Conservation (phyloP, 2,888 invertebrate genomes). For the Hyles lineata region DNA sequence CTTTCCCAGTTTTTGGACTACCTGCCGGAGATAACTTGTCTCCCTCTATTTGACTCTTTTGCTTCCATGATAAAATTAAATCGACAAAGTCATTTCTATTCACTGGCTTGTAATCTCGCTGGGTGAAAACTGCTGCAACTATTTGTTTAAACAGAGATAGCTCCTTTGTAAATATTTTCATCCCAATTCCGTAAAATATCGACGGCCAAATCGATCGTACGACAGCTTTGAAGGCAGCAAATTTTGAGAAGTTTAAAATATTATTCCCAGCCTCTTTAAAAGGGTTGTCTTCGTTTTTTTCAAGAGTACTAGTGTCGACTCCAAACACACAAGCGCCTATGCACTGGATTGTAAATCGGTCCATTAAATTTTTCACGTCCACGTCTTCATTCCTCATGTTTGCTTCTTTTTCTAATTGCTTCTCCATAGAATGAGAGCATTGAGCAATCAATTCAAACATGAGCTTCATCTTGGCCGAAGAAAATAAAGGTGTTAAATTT, state of each 20-base stretch:
- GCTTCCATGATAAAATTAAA: constrained; percentile 35
- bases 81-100: constrained; percentile 42
- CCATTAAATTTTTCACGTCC: constrained; percentile 30
- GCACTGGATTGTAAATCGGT: constrained; percentile 35
- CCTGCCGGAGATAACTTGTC: constrained; percentile 34
- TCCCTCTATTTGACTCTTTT: constrained; percentile 38
- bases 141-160: constrained; percentile 27
- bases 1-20: neutral
- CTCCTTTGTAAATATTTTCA: constrained; percentile 25
- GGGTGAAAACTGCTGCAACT: constrained; percentile 23
- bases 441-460: constrained; percentile 48
- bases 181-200: constrained; percentile 33
- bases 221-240: constrained; percentile 12
- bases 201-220: constrained; percentile 34
- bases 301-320: constrained; percentile 35
- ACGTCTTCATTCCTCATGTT: constrained; percentile 26
- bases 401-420: constrained; percentile 32
- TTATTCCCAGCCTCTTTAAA: constrained; percentile 29
- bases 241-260: constrained; percentile 10
- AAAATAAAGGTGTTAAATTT: constrained; percentile 43
- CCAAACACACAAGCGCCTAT: constrained; percentile 35
- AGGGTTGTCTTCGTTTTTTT: constrained; percentile 28
- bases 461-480: constrained; percentile 39
- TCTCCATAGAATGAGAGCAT: constrained; percentile 38
- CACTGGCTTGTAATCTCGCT: constrained; percentile 34